Evolutionary conservation across 2,113 vertebrate species (phyloP).

Genomic region (Malurus elegans): DNA sequence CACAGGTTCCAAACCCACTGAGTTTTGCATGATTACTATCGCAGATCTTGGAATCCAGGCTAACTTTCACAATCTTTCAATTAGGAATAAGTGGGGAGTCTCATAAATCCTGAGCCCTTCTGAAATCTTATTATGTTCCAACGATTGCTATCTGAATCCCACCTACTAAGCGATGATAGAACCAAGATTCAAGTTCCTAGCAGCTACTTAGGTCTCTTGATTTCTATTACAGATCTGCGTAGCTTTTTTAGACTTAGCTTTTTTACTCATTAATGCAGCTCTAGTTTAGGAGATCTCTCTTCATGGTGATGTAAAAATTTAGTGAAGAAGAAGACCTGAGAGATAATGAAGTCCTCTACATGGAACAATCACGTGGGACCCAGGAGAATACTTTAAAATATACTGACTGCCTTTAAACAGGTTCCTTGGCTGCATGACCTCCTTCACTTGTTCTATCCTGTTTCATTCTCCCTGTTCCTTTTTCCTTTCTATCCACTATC

Average conservation of each 20-base stretch:
- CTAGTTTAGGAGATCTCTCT: background rate
- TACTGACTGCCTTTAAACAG: background rate
- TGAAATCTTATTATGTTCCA: slow-evolving; percentile 3
- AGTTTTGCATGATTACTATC: background rate
- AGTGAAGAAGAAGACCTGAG: background rate
- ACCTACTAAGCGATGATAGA: slow-evolving; percentile 27
- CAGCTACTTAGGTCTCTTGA: background rate
- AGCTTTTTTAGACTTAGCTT: background rate
- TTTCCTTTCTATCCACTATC: background rate
- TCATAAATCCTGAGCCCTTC: slow-evolving; percentile 32
- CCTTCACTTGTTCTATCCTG: background rate
- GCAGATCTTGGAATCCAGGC: background rate
- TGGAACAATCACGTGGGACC: background rate
- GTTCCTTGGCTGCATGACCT: background rate
- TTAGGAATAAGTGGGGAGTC: background rate
- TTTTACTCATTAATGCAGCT: background rate
- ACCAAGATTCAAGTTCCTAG: background rate
- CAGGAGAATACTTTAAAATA: background rate
- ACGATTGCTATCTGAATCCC: background rate
- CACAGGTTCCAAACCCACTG: background rate
- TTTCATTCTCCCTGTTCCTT: background rate
- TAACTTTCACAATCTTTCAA: background rate
- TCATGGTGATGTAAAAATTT: background rate
- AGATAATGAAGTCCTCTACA: background rate
- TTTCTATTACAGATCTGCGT: background rate